Evolutionary conservation across 1,140 invertebrate genomes (phyloP), one percentile per base, ranked within the genome.

Genomic region (Lepidotrigona ventralis): DNA sequence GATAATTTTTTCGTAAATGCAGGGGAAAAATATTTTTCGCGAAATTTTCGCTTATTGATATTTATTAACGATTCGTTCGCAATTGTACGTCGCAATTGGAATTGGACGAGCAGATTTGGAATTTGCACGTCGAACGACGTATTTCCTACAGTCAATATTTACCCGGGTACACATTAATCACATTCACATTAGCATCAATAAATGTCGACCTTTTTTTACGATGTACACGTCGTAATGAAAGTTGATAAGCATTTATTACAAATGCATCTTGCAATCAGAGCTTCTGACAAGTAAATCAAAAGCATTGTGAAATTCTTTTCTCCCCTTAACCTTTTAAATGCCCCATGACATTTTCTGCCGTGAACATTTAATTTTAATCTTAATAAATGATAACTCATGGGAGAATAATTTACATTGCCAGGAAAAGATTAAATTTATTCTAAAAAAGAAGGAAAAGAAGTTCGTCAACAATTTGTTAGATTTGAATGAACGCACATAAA

Each of bases 61-160:
- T 53, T 51, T 72, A 72, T 72, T 51, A 53, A 72, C 19, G 17
- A 72, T 72, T 26, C 17, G 29, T 11, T 72, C 6, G 4, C 17
- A 46, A 72, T 72, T 72, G 5, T 60, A 53, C n/a, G 15, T 72
- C 19, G 3, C 9, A 29, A 19, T 53, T 29, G 70, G 14, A 53
- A 72, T 26, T 17, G n/a, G 12, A 8, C 26, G 26, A 72, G 17
- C 17, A n/a, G n/a, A 72, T 26, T n/a, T 72, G 17, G 51, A 72
- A 72, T 72, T 72, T 72, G n/a, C 39, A 19, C 46, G 19, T 17
- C n/a, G 46, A 19, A 29, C n/a, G 23, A 17, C 53, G 46, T 53
- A 72, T 72, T 72, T 29, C 46, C n/a, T 19, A 4, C 23, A n/a
- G 46, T 19, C n/a, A 72, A 72, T 53, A 72, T 72, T 72, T 72